Conservation (phyloP, 2,888 invertebrate species). For the Theristus sp. region DNA sequence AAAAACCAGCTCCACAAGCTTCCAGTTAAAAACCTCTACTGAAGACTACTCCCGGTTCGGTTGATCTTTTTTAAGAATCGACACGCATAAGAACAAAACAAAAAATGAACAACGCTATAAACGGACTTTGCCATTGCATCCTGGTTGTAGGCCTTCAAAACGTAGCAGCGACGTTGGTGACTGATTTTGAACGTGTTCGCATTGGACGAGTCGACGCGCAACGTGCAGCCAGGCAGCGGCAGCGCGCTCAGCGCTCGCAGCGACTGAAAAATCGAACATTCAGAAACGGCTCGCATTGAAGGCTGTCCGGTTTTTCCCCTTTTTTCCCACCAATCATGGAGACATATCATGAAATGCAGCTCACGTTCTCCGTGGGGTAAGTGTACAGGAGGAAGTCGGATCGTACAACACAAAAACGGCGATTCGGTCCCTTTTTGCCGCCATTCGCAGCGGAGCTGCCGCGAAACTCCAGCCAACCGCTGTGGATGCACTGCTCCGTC, state of each 20-base stretch:
- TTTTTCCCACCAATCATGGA: too few relatives aligned
- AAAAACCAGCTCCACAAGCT: too few relatives aligned
- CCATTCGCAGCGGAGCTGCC: background rate
- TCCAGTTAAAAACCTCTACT: too few relatives aligned
- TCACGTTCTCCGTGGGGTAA: background rate
- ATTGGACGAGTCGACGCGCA: background rate
- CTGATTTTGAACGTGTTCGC: background rate
- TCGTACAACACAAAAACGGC: background rate
- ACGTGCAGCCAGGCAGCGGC: background rate
- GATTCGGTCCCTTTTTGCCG: background rate
- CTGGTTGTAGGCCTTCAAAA: background rate
- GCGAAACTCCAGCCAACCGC: background rate
- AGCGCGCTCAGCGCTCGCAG: background rate
- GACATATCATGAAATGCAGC: too few relatives aligned
- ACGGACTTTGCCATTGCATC: background rate
- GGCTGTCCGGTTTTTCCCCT: too few relatives aligned
- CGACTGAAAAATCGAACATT: background rate
- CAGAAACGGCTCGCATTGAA: too few relatives aligned
- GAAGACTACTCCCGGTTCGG: too few relatives aligned
- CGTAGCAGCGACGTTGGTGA: background rate
- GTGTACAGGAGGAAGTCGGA: background rate
- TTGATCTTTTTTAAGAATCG: too few relatives aligned
- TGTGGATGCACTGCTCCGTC: background rate
- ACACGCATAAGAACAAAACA: background rate
- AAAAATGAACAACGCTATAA: background rate